phyloP scores from a whole-genome alignment of 2,888 invertebrate species.

The Cloeon dipterum region DNA sequence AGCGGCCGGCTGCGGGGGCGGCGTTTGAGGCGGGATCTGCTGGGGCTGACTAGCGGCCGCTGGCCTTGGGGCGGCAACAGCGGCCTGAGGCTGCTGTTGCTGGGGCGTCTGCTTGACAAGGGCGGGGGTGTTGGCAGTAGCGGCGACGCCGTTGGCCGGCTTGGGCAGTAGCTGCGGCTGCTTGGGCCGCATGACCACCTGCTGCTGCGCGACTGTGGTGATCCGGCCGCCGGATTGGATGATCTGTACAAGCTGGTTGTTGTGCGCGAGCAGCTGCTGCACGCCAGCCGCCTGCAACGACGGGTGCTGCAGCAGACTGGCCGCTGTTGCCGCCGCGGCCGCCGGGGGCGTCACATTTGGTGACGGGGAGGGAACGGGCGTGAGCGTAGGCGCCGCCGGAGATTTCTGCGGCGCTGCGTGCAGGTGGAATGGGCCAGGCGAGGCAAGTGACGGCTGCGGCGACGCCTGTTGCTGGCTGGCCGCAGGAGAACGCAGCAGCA shows the following conservation, averaged over 20 bases:
- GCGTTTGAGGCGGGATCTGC: not conserved
- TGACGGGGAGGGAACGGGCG: slow-evolving; percentile 9
- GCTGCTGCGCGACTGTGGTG: slow-evolving; percentile 4
- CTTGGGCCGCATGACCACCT: slow-evolving; percentile 9
- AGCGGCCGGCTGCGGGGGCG: not conserved
- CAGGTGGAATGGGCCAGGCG: slow-evolving; percentile 14
- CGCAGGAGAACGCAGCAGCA: not conserved
- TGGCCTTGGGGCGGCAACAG: too few species aligned
- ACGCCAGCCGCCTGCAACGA: slow-evolving; percentile 2
- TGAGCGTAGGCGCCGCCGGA: slow-evolving; percentile 8
- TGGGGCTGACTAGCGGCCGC: not conserved
- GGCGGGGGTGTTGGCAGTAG: too few species aligned
- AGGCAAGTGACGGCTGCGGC: slow-evolving; percentile 20
- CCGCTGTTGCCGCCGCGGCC: slow-evolving; percentile 3
- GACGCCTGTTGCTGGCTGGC: slow-evolving; percentile 16
- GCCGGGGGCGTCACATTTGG: slow-evolving; percentile 4
- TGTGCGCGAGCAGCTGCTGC: not conserved
- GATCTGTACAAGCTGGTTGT: slow-evolving; percentile 2
- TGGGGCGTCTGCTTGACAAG: too few species aligned
- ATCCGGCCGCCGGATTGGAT: slow-evolving; percentile 3
- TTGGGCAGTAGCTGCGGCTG: slow-evolving; percentile 14
- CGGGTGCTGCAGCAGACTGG: not conserved
- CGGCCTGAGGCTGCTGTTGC: too few species aligned
- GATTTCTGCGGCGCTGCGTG: slow-evolving; percentile 6
- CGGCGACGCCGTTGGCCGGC: slow-evolving; percentile 10